Base-by-base conservation (phyloP, 2,888 invertebrate genomes). In the Phaedon cochleariae region DNA sequence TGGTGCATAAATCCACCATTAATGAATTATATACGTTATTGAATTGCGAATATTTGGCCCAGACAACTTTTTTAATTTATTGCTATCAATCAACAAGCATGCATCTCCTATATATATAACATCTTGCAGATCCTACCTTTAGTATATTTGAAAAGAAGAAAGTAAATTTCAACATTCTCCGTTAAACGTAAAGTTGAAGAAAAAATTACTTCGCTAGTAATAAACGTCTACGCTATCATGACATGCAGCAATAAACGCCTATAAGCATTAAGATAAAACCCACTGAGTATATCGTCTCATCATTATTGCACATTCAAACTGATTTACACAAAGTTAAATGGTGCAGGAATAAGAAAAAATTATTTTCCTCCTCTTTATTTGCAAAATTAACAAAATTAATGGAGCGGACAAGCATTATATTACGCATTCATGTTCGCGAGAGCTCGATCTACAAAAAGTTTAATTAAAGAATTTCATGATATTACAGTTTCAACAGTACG, bases 261-360 rank as follows among this genome's bases (percentile, higher is more conserved):
- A 55, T 63, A 65, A 70, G 69, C 76, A 73, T 77, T 74, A 77
- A 77, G 77, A 78, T 78, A 78, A 77, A 68, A 64, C 57, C 68
- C 59, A 64, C 62, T 67, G 63, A 72, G 73, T 74, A 72, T 74
- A 79, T 78, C 77, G 74, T 59, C 70, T 60, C 68, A 74, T 76
- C 76, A 74, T 76, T 76, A 76, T 76, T 71, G 77, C 74, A 74
- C 77, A 77, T 77, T 74, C 73, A 72, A 67, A 68, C 64, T 66
- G 67, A 75, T 74, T 76, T 75, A 74, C 70, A 69, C 72, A 72
- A 72, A 74, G 76, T 79, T 79, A 76, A 79, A 79, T 78, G 78
- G 76, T 62, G 73, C 69, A 75, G 69, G 65, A 73, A 74, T 65
- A 72, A 70, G 72, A 76, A 79, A 76, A 76, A 71, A 64, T 72